Base-by-base conservation (phyloP, 1,140 invertebrate species). In the Meteorus sp. region DNA sequence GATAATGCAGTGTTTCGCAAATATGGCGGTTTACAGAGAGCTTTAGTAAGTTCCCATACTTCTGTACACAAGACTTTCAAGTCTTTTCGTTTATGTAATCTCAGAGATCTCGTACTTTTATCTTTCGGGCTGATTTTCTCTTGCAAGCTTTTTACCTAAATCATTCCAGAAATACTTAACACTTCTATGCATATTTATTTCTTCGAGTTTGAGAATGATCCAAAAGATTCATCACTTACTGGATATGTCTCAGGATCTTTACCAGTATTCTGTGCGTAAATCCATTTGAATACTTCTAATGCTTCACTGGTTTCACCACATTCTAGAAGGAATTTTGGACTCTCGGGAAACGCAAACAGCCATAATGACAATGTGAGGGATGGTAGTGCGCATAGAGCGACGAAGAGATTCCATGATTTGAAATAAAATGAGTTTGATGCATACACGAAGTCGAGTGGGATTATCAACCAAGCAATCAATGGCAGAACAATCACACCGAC, bases 251-350 rank as follows among this genome's bases (percentile, higher is more conserved):
- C 84, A 4, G 83, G 81, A 50, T 83, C 79, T 37, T 87, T 83
- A 13, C 87, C 86, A 7, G 87, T 90, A 68, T 92, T 92, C 45
- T 83, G 81, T 3, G 83, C 71, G 72, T 87, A 91, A 64, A 92
- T 87, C 64, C 84, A 76, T 64, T 84, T 84, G 11, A 92, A 82
- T 17, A 89, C 84, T 44, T 85, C 77, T 0, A 91, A 75, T 3
- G 90, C 88, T 31, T 88, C 87, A 11, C 90, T 86, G 19, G 88
- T 83, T 69, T 89, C 85, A 43, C 89, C 88, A 71, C 86, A 87
- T 67, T 89, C 87, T 62, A 93, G 82, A 50, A 92, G 82, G 72
- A 90, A 94, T 71, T 92, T 93, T 1, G 92, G 91, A 73, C 90
- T 93, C 76, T 94, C 92, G 2, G 91, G 92, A 77, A 94, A 91